Evolutionary conservation across 1,140 invertebrate genomes (phyloP).

Genomic region (Aculops lycopersici): DNA sequence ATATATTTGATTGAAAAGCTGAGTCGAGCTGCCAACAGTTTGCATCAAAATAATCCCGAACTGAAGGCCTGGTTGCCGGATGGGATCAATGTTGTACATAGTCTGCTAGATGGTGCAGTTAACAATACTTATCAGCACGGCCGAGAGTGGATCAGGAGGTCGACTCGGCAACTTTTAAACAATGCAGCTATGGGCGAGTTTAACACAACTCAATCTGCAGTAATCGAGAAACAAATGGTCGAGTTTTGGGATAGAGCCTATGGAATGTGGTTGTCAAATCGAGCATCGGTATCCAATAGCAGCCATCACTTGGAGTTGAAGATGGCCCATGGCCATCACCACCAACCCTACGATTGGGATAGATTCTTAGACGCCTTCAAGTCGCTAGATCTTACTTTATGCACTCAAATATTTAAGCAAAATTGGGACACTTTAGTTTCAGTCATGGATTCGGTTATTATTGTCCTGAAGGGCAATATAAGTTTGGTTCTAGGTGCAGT

Average conservation of each 20-base stretch:
- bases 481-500: conserved; percentile 53
- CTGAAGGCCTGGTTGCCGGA: conserved; percentile 28
- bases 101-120: conserved; percentile 46
- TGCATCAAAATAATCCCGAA: conserved; percentile 55
- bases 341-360: conserved; percentile 20
- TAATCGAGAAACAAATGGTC: conserved; percentile 58
- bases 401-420: conserved; percentile 49
- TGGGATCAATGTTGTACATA: conserved; percentile 16
- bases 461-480: conserved; percentile 62
- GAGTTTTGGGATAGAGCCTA: conserved; percentile 74
- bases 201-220: conserved; percentile 40
- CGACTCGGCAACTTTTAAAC: conserved; percentile 21
- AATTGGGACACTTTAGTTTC: conserved; percentile 66
- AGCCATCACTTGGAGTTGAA: too few relatives aligned
- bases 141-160: conserved; percentile 41
- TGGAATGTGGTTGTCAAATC: conserved; percentile 46
- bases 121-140: conserved; percentile 73
- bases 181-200: conserved; percentile 28
- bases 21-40: conserved; percentile 57
- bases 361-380: conserved; percentile 33
- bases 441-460: conserved; percentile 67
- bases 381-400: conserved; percentile 35
- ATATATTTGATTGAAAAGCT: conserved; percentile 61
- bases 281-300: conserved; percentile 18
- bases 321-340: conserved; percentile 26